Conservation (phyloP, 2,113 vertebrate genomes). For the Dicentrarchus labrax region DNA sequence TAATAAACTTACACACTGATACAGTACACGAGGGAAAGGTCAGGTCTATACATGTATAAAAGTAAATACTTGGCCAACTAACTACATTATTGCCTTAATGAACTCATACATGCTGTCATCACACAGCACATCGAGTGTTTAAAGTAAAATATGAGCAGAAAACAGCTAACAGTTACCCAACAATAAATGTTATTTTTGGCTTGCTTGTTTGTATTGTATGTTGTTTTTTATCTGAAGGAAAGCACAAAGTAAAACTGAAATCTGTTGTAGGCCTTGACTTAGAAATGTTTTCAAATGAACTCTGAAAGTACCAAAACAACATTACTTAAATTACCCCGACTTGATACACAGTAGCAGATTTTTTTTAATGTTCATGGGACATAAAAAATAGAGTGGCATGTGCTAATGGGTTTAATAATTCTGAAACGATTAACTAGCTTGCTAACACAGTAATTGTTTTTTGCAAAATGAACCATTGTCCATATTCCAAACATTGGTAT, state of each 20-base stretch:
- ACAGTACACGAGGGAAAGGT: not conserved
- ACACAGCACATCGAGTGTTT: not conserved
- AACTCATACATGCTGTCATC: not conserved
- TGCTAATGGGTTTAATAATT: not conserved
- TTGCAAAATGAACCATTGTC: not conserved
- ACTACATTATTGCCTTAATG: not conserved
- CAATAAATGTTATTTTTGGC: not conserved
- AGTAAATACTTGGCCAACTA: not conserved
- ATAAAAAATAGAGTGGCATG: not conserved
- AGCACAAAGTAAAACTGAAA: not conserved
- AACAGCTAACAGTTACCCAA: not conserved
- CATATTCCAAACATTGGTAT: not conserved
- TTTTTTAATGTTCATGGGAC: not conserved
- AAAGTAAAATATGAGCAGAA: no score
- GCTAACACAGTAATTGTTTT: not conserved
- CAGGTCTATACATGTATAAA: not conserved
- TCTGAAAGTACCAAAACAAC: not conserved
- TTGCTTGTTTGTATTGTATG: no score
- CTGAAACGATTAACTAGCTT: not conserved
- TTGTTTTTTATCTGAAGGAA: not conserved
- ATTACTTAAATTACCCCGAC: no score
- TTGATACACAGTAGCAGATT: not conserved
- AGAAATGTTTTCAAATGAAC: not conserved
- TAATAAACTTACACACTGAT: not conserved
- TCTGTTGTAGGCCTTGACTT: not conserved